Base-by-base conservation (phyloP, 2,888 invertebrate genomes). In the Galerucella calmariensis region DNA sequence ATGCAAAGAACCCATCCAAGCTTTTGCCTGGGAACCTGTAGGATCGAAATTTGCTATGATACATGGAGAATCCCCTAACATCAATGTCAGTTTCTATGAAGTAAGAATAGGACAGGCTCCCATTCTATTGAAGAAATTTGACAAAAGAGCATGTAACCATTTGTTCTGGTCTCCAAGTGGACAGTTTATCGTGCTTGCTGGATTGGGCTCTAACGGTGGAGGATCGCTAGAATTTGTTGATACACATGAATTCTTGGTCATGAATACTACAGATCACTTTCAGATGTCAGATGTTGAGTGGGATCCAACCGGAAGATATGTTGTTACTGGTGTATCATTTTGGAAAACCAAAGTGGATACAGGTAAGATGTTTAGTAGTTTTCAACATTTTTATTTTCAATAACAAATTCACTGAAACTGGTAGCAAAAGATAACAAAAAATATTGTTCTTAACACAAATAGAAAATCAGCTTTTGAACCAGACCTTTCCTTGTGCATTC, bases 231-330 rank as follows among this genome's bases (percentile, higher is more conserved):
- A 98, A 88, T 99, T 98, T 86, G 93, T 98, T 65, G 98, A 99
- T 85, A 96, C 97, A 0, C 94, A 95, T 83, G 98, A 99, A 85
- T 98, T 97, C 87, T 94, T 97, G 8, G 92, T 97, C n/a, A 97
- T 97, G 95, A 95, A 95, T 84, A 93, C 94, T 12, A 94, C 95
- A 0, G 98, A 98, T 87, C 98, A 99, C 88, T 98, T 96, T 88
- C 89, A 92, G 87, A 93, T 93, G 86, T 97, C 97, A 0, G 97
- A 98, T 86, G 96, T 99, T 1, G 98, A 98, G 87, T 99, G 99
- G 99, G 99, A 99, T 88, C 99, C 99, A 1, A 99, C 99, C 3
- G 99, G 99, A 1, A 92, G 99, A 77, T 99, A 97, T 85, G 97
- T 99, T 14, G 95, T 96, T 69, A 97, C 98, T 0, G 96, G 95